These are phyloP conservation scores for Oncopodura yosiiana DNA, from an alignment of 1,140 invertebrate species.

Conservation along the genomic window DNA sequence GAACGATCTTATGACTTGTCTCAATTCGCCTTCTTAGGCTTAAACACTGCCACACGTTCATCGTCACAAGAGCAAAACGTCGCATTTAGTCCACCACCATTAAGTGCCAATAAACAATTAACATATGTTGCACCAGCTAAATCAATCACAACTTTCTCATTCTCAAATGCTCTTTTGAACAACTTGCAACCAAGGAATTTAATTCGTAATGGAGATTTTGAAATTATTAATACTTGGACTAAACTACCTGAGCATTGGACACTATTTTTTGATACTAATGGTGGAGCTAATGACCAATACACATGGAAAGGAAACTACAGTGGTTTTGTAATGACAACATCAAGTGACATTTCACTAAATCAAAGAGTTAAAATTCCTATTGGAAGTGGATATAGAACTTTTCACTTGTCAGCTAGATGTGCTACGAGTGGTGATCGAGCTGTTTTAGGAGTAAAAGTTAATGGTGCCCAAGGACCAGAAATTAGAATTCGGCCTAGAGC, in stretches of 20 bases:
- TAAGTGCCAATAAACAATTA: neutral
- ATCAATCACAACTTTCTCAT: conserved; percentile 17
- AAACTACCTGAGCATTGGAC: neutral
- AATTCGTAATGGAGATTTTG: conserved; percentile 14
- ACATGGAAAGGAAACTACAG: neutral
- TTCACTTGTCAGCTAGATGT: conserved; percentile 11
- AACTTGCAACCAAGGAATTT: neutral
- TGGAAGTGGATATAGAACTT: neutral
- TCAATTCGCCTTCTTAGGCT: conserved; percentile 1
- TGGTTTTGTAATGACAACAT: neutral
- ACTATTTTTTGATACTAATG: neutral
- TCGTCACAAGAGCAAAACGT: conserved; percentile 12
- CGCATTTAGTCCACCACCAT: neutral
- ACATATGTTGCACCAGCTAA: conserved; percentile 7
- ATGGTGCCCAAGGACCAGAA: conserved; percentile 6
- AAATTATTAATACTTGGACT: neutral
- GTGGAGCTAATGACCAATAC: neutral
- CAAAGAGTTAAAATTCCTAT: conserved; percentile 8
- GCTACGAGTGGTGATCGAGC: neutral
- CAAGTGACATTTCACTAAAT: conserved; percentile 2
- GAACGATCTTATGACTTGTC: neutral
- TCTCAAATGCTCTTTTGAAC: neutral
- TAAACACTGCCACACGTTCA: neutral
- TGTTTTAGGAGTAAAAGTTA: neutral
- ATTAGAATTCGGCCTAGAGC: neutral